Conservation (phyloP, 2,888 invertebrate genomes). For the Melanchra persicariae region DNA sequence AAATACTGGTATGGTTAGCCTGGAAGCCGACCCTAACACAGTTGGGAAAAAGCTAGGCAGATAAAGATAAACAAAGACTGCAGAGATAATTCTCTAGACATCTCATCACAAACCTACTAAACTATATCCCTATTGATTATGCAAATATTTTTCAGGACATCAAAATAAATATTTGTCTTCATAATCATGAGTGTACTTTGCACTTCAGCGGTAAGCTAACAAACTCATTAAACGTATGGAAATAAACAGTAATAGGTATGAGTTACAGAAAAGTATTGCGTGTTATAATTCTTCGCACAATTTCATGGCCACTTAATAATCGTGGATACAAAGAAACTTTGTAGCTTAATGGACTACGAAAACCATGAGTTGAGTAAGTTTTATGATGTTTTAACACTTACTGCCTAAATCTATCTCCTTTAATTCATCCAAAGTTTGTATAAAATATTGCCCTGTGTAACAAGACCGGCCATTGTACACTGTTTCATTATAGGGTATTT, state of each 20-base stretch:
- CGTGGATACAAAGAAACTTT: background rate
- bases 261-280: constrained; percentile 6
- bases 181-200: constrained; percentile 21
- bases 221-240: constrained; percentile 11
- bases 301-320: background rate
- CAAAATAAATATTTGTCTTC: constrained; percentile 36
- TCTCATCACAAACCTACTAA: constrained; percentile 24
- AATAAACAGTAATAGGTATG: constrained; percentile 25
- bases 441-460: too few species aligned
- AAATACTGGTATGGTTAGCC: background rate
- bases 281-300: background rate
- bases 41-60: too few species aligned
- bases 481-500: too few species aligned
- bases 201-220: constrained; percentile 19
- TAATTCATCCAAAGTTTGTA: too few species aligned
- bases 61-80: background rate
- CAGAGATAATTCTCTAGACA: constrained; percentile 2
- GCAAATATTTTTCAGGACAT: constrained; percentile 46
- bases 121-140: constrained; percentile 36
- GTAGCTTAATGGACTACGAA: too few species aligned
- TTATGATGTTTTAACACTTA: too few species aligned
- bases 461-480: too few species aligned
- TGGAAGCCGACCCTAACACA: background rate
- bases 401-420: too few species aligned
- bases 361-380: too few species aligned